Percentiles rank a stretch among this genome's conserved stretches.
These are phyloP conservation scores for Drosophila setosimentum DNA, from an alignment of 2,888 invertebrate species.

Conservation along the genomic window DNA sequence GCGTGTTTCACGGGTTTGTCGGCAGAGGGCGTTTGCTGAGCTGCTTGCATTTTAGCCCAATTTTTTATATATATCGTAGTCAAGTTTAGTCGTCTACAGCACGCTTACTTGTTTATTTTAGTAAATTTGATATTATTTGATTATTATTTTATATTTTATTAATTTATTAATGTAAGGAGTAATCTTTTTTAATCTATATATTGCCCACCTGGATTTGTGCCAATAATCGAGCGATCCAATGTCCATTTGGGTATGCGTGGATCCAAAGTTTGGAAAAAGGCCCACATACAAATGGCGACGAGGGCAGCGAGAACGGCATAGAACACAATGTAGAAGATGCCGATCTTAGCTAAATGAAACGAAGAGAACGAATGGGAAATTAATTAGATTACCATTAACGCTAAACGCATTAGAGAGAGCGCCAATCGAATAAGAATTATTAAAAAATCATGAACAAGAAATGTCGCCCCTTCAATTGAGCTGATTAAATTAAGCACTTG, in stretches of 20 bases:
- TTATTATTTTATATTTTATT: background rate
- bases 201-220: conserved; percentile 92
- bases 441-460: conserved; percentile 21
- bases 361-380: background rate
- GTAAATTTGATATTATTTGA: background rate
- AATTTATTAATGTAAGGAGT: background rate
- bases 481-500: conserved; percentile 74
- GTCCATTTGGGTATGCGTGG: conserved; percentile 96
- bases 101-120: no score
- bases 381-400: conserved; percentile 40
- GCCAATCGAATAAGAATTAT: conserved; percentile 31
- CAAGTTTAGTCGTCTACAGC: no score
- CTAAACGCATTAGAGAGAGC: conserved; percentile 24
- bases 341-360: conserved; percentile 91
- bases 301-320: conserved; percentile 96
- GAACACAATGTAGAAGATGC: conserved; percentile 97
- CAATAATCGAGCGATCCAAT: conserved; percentile 93
- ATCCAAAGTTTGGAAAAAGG: conserved; percentile 96
- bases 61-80: no score
- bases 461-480: conserved; percentile 52
- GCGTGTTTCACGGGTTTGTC: no score
- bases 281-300: conserved; percentile 97
- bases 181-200: background rate
- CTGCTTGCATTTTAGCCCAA: no score
- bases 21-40: no score